Base-by-base conservation (phyloP, 2,888 invertebrate genomes). In the Drosophila pegasa region DNA sequence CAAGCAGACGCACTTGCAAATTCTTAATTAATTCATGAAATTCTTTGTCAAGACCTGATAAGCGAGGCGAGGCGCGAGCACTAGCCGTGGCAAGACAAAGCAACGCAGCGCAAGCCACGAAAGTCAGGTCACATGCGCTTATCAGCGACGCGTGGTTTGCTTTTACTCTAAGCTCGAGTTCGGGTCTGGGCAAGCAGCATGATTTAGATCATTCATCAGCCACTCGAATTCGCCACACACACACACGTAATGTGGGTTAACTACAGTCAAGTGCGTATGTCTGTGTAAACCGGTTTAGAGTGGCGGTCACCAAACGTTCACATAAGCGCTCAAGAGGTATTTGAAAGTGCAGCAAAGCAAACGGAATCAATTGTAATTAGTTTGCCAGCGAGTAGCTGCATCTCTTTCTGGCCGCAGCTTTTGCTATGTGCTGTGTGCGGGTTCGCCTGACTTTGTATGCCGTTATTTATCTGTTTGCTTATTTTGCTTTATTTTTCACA, bases 51-150 rank as follows among this genome's bases (percentile, higher is more conserved):
- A 20, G 20, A 20, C 22, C 8, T 25, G 81, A 84, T 83, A 81
- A 84, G 66, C 16, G 14, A 40, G 33, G 20, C 48, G 0, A 33
- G 8, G 65, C 58, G 77, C 55, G 70, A 68, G 71, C 37, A 37
- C 43, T 56, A 79, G 67, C 65, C 69, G 69, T 68, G 70, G 59
- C 67, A 47, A 10, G 33, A n/a, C n/a, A n/a, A n/a, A n/a, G n/a
- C n/a, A n/a, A n/a, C n/a, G n/a, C n/a, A n/a, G n/a, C n/a, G 12
- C 20, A 43, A 37, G 47, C 61, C 33, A 43, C 51, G 45, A 52
- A 43, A 41, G 45, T 29, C 68, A 57, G 88, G 82, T 87, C 88
- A 83, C 83, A 87, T 87, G 82, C 79, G 73, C 85, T 85, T 83
- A 83, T 83, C 87, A 85, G 45, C 51, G 38, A 67, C 41, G 55